These are phyloP conservation scores for Cybosia mesomella DNA, from an alignment of 2,888 invertebrate species.

Conservation along the genomic window DNA sequence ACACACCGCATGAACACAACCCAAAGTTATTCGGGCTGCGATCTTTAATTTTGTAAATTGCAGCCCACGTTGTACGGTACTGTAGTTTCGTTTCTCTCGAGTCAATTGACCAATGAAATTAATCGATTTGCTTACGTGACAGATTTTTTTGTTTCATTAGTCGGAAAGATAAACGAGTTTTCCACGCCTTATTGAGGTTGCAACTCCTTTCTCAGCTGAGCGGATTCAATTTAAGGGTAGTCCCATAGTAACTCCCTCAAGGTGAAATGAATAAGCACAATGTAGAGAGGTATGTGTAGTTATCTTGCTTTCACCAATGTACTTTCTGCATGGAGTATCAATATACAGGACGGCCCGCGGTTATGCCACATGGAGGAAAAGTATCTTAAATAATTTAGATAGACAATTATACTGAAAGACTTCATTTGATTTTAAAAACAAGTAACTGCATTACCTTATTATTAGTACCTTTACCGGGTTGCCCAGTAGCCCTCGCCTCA, in stretches of 20 bases:
- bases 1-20: too few species aligned
- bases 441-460: too few species aligned
- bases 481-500: too few species aligned
- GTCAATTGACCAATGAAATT: neutral
- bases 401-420: too few species aligned
- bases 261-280: neutral
- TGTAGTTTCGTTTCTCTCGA: neutral
- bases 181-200: too few species aligned
- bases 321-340: neutral
- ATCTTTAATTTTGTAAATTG: neutral
- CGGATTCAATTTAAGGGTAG: neutral
- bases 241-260: too few species aligned
- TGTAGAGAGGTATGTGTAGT: conserved; percentile 1
- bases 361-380: too few species aligned
- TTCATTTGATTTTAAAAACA: too few species aligned
- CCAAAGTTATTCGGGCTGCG: neutral
- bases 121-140: neutral
- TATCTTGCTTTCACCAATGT: neutral
- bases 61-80: neutral
- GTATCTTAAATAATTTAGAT: too few species aligned
- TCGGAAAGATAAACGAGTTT: neutral
- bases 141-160: neutral
- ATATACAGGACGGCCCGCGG: too few species aligned
- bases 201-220: too few species aligned
- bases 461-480: too few species aligned